Evolutionary conservation across 2,797 vertebrate species (phyloP), one percentile per base, ranked within the genome.

Genomic region (Enoplosus armatus): DNA sequence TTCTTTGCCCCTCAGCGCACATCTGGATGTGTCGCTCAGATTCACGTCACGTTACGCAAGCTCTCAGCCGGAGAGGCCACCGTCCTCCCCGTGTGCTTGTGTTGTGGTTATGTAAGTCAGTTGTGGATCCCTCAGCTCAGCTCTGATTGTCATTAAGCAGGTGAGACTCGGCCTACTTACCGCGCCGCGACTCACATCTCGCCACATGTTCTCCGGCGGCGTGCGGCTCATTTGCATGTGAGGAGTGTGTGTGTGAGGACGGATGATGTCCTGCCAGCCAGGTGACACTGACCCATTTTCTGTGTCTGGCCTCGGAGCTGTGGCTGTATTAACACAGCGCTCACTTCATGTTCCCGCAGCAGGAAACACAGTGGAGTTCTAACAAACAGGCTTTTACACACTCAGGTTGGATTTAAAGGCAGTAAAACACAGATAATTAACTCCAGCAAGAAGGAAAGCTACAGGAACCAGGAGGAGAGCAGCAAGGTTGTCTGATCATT

Each of bases 251-350:
- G 83, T 54, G 66, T 8, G 20, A 60, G 77, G 59, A 76, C 11
- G 62, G 50, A 56, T 67, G 71, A 27, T 27, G 62, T 35, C 59
- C 66, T 47, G 56, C 35, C 43, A 51, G 51, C 79, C 86, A 89
- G 80, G 86, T 86, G 82, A 81, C 58, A 47, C 73, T 83, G 79
- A 85, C 77, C 85, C 77, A 85, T 16, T 88, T 86, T 69, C 66
- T 48, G 73, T 16, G 55, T 54, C 39, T 48, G 63, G 41, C 45
- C 65, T 37, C 29, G 8, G 35, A 54, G 29, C 60, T n/a, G n/a
- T n/a, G n/a, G n/a, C n/a, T n/a, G n/a, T n/a, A n/a, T n/a, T n/a
- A n/a, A n/a, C n/a, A n/a, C n/a, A n/a, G n/a, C n/a, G n/a, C 8
- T 43, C 48, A 26, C 65, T 70, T 60, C 4, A 6, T 69, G 61